Conservation (phyloP, 2,888 invertebrate genomes). For the Vesta saturnalis region DNA sequence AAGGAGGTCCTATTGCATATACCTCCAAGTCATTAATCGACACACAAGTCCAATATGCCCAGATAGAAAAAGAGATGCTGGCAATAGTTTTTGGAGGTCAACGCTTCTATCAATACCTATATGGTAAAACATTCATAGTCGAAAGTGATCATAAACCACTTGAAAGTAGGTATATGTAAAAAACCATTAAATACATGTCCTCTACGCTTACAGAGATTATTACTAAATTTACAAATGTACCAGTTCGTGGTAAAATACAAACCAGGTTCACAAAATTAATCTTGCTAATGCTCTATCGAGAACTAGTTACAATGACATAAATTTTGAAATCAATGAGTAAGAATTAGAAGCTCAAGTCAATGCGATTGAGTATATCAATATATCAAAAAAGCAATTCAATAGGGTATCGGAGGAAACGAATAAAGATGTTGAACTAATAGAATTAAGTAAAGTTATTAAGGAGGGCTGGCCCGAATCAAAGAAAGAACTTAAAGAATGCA, state of each 20-base stretch:
- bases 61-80: slow-evolving; percentile 54
- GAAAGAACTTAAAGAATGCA: not conserved
- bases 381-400: too few species aligned
- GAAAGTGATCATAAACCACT: too few species aligned
- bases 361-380: not conserved
- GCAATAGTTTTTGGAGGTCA: slow-evolving; percentile 45
- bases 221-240: not conserved
- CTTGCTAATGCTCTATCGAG: not conserved
- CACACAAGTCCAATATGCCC: slow-evolving; percentile 52
- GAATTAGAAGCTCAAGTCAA: too few species aligned
- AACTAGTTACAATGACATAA: not conserved
- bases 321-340: not conserved
- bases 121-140: not conserved
- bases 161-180: too few species aligned
- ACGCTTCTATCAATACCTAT: slow-evolving; percentile 2
- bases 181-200: too few species aligned
- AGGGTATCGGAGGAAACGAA: too few species aligned
- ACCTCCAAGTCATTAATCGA: slow-evolving; percentile 47
- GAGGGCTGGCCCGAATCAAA: not conserved
- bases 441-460: not conserved
- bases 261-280: not conserved
- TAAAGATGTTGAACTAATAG: not conserved
- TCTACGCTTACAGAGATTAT: too few species aligned
- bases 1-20: too few species aligned
- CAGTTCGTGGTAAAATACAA: not conserved